These are phyloP conservation scores for Galemys pyrenaicus DNA, from an alignment of 2,113 vertebrate species.

Conservation along the genomic window DNA sequence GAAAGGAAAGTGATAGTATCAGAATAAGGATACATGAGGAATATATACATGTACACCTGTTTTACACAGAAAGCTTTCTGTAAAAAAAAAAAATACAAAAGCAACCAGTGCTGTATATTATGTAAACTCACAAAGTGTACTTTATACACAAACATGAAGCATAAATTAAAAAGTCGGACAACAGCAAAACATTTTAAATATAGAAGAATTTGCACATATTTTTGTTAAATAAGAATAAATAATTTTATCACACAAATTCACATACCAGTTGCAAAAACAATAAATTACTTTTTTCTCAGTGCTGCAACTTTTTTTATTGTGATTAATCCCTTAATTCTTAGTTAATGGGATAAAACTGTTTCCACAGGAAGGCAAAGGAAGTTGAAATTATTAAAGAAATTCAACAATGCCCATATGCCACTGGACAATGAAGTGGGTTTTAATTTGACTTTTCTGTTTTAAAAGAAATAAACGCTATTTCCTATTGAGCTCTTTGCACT, in stretches of 20 bases:
- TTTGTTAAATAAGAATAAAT: constrained; percentile 99
- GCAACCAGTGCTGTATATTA: constrained; percentile 86
- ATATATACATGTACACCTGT: constrained; percentile 76
- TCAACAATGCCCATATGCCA: neutral
- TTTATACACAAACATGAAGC: constrained; percentile 86
- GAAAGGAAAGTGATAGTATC: constrained; percentile 59
- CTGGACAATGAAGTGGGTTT: neutral
- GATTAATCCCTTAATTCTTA: constrained; percentile 79
- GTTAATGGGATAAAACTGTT: constrained; percentile 84
- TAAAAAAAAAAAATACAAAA: constrained; percentile 82
- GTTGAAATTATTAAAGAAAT: constrained; percentile 45
- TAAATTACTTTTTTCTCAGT: constrained; percentile 98
- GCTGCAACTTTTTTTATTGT: constrained; percentile 85
- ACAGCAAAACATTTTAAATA: constrained; percentile 89
- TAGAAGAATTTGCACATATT: constrained; percentile 88
- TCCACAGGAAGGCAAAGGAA: constrained; percentile 83
- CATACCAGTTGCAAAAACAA: constrained; percentile 98
- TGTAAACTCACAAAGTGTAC: constrained; percentile 87
- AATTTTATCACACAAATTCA: constrained; percentile 94
- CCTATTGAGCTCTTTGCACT: neutral
- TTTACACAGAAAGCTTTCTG: constrained; percentile 82
- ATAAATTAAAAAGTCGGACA: constrained; percentile 85
- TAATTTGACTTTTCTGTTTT: constrained; percentile 30
- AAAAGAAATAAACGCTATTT: neutral
- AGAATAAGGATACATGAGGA: constrained; percentile 73